Conservation (phyloP, 2,888 invertebrate genomes). For the Caenorhabditis becei region DNA sequence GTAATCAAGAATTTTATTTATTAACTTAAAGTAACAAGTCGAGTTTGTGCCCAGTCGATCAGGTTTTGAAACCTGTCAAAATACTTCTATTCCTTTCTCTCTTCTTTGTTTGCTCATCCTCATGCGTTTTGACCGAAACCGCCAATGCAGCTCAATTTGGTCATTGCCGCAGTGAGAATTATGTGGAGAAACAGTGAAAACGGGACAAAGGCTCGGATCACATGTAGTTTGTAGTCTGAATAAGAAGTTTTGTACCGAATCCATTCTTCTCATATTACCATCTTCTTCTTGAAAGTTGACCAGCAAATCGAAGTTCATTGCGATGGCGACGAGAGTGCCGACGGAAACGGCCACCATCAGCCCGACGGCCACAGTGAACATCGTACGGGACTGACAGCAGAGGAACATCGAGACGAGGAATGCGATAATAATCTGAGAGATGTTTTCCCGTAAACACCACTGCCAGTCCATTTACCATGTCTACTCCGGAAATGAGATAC, state of each 20-base stretch:
- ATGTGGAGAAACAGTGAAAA: neutral
- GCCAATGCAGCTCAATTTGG: neutral
- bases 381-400: neutral
- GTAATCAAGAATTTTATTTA: too few relatives aligned
- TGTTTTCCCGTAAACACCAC: neutral
- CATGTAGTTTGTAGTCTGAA: slow-evolving; percentile 5
- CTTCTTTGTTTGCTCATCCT: too few relatives aligned
- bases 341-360: neutral
- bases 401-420: neutral
- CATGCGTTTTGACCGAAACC: neutral
- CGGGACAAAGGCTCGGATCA: neutral
- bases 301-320: neutral
- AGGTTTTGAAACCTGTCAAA: neutral
- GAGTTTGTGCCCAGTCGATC: too few relatives aligned
- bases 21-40: too few relatives aligned
- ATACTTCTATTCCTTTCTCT: too few relatives aligned
- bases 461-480: neutral
- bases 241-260: too few relatives aligned
- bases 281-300: neutral
- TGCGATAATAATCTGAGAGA: slow-evolving; percentile 1
- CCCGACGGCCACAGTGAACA: slow-evolving; percentile 2
- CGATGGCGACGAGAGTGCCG: neutral
- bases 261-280: too few relatives aligned
- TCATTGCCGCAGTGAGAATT: neutral
- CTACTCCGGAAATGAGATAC: neutral